Evolutionary conservation across 64 coral and sea anemone genomes (phyloP), one percentile per base, ranked within the genome.

Genomic region (Montipora efflorescens): DNA sequence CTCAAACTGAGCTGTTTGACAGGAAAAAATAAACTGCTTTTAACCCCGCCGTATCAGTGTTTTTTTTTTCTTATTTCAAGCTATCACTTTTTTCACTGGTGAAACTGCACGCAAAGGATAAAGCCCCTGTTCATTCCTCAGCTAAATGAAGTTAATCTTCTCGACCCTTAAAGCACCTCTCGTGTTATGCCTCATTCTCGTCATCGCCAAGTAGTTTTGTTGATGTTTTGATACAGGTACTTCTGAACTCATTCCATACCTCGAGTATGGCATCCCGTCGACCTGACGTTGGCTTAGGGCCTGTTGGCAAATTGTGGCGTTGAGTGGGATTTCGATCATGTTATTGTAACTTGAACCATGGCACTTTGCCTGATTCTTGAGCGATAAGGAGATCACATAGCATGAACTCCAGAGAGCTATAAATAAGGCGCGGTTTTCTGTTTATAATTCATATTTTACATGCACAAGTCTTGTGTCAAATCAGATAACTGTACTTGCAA

Each of bases 331-430:
- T 19, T 49, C 15, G 15, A 47, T 48, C 76, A 50, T 47, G 23
- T 76, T 84, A 62, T 80, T 69, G 82, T 86, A 86, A 86, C 20
- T 48, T 7, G 82, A 86, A 86, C 68, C 82, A 64, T 1, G 44
- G 19, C 36, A 86, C 82, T 86, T 70, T 62, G 6, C 23, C 82
- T 48, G 62, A 86, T 71, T 66, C 82, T 19, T 6, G 8, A 6
- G 46, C 62, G 82, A 86, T 86, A 86, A 86, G 62, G 3, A 13
- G 64, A 86, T 86, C 64, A 72, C 16, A 52, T 86, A 18, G 59
- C 82, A 20, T 67, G 23, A 46, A 46, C 46, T 48, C 28, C 14
- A 44, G 18, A 48, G 53, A 71, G 64, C 44, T 86, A 86, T 86
- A 86, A 86, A 86, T 86, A 47, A 57, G 53, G 82, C 64, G 64